Conservation (phyloP, 1,140 invertebrate species). For the Triops longicaudatus region DNA sequence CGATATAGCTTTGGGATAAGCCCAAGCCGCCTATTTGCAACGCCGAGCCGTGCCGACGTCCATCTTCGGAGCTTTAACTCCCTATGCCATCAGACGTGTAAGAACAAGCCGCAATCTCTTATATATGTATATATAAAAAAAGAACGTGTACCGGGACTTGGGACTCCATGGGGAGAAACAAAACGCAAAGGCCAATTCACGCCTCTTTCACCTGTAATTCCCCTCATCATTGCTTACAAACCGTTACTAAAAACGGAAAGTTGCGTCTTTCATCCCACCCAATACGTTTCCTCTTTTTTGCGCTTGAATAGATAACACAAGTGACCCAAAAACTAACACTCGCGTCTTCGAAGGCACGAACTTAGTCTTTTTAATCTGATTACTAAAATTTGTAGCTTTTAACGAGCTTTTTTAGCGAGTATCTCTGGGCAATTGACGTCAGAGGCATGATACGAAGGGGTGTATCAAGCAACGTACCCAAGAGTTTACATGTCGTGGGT, state of each 20-base stretch:
- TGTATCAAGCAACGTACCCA: no score
- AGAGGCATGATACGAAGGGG: no score
- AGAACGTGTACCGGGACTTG: not conserved
- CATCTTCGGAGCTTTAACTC: not conserved
- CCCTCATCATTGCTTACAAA: not conserved
- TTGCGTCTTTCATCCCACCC: not conserved
- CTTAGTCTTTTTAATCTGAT: no score
- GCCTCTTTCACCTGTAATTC: constrained; percentile 8
- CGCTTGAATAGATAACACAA: not conserved
- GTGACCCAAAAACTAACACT: not conserved
- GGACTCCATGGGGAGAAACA: not conserved
- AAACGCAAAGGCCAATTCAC: constrained; percentile 7
- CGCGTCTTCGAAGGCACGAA: not conserved
- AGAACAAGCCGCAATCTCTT: not conserved
- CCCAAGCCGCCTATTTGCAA: constrained; percentile 10
- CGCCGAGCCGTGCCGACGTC: not conserved
- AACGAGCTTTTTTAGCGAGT: no score
- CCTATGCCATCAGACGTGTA: not conserved
- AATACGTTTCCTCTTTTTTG: not conserved
- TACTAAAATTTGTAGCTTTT: no score
- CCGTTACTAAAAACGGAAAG: not conserved
- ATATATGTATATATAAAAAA: not conserved
- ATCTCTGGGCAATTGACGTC: no score
- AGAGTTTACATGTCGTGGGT: no score
- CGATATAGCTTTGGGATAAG: constrained; percentile 15